These are phyloP conservation scores for Papio anubis DNA, from an alignment of 2,113 vertebrate genomes.

Conservation along the genomic window DNA sequence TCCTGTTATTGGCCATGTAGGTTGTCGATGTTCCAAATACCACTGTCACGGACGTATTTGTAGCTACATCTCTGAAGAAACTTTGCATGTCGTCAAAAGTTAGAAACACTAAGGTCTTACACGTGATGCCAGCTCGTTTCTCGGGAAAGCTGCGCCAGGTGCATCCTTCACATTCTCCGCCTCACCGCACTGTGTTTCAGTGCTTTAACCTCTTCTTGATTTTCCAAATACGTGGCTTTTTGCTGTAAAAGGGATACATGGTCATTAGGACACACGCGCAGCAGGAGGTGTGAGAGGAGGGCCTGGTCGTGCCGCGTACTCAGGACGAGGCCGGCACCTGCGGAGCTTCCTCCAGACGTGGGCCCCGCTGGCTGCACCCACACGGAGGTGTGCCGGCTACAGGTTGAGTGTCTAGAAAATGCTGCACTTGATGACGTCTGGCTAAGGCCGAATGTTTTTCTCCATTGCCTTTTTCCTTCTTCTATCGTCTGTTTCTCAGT, in stretches of 20 bases:
- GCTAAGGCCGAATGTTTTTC: no score
- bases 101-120: no score
- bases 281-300: neutral
- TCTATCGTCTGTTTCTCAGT: neutral
- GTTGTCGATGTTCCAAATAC: neutral
- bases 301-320: neutral
- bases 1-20: neutral
- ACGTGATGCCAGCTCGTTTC: accelerated
- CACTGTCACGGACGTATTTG: neutral
- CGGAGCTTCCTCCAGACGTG: neutral
- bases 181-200: neutral
- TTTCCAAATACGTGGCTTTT: neutral
- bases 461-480: neutral
- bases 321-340: neutral
- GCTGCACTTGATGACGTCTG: no score
- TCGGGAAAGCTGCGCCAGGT: neutral
- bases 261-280: accelerated
- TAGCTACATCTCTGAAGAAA: neutral
- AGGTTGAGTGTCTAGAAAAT: no score
- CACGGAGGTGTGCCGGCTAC: accelerated
- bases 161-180: no score
- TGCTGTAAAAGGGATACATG: accelerated
- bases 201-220: neutral
- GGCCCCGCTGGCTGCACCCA: accelerated
- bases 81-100: neutral